phyloP scores from a whole-genome alignment of 2,113 vertebrate species.

The Cavia porcellus region DNA sequence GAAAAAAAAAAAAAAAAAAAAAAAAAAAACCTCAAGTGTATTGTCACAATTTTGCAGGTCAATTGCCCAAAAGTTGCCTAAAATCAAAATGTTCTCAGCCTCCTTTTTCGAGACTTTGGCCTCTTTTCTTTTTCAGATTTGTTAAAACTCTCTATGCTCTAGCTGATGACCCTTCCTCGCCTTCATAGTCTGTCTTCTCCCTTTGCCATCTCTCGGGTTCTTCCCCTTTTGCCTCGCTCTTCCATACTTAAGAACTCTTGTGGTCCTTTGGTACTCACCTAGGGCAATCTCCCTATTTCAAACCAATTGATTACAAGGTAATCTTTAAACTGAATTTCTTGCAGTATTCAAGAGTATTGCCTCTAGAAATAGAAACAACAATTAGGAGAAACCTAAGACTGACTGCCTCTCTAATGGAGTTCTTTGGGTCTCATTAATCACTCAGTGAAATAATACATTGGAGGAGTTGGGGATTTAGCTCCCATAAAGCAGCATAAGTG shows the following conservation, averaged over 20 bases:
- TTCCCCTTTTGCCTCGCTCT: not conserved
- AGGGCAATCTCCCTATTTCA: constrained; percentile 2
- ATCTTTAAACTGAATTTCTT: not conserved
- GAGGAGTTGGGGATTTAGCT: too few species aligned
- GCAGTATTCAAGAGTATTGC: not conserved
- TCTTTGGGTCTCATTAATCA: not conserved
- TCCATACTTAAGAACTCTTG: not conserved
- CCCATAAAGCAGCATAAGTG: too few species aligned
- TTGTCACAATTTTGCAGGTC: not conserved
- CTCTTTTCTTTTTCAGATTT: not conserved
- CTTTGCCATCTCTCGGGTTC: not conserved
- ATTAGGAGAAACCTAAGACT: constrained; percentile 2
- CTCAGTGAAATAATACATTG: not conserved
- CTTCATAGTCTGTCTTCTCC: not conserved
- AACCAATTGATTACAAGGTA: not conserved
- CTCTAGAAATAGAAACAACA: not conserved
- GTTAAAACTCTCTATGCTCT: not conserved
- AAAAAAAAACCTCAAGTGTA: not conserved
- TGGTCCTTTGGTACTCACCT: not conserved
- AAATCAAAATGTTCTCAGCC: not conserved
- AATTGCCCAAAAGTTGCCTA: not conserved
- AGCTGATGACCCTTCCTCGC: not conserved
- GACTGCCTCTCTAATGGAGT: not conserved
- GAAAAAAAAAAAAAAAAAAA: too few species aligned
- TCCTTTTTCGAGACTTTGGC: not conserved